Evolutionary conservation across 2,888 invertebrate species (phyloP).

Genomic region (Coenonympha glycerion): DNA sequence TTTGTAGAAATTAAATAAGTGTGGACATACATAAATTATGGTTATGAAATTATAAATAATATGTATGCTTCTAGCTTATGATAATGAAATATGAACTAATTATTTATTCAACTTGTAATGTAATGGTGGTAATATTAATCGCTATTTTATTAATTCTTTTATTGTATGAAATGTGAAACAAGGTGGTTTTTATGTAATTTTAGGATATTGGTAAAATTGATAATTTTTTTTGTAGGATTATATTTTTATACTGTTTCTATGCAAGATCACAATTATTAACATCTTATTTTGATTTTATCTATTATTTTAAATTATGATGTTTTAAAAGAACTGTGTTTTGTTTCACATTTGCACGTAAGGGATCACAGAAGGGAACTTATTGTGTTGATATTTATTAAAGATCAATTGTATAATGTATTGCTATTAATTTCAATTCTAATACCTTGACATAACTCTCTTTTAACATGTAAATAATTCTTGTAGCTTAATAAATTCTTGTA

Average conservation of each 20-base stretch:
- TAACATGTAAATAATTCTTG: too few relatives aligned
- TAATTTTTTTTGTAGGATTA: not conserved
- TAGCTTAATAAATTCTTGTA: constrained; percentile 1
- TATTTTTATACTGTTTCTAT: not conserved
- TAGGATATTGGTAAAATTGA: not conserved
- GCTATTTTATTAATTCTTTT: constrained; percentile 3
- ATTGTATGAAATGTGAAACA: constrained; percentile 3
- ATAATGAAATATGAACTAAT: constrained; percentile 17
- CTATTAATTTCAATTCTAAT: too few relatives aligned
- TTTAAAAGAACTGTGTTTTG: too few relatives aligned
- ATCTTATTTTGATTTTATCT: not conserved
- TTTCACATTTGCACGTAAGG: too few relatives aligned
- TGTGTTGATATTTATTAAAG: too few relatives aligned
- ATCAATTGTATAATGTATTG: too few relatives aligned
- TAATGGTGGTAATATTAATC: not conserved
- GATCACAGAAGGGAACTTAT: too few relatives aligned
- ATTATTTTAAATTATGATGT: too few relatives aligned
- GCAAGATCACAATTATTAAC: not conserved
- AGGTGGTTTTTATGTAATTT: not conserved
- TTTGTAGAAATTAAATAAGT: not conserved
- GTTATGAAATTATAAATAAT: not conserved
- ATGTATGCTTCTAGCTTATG: constrained; percentile 24
- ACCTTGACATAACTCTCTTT: too few relatives aligned
- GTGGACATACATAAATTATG: not conserved
- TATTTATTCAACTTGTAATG: constrained; percentile 5